These are phyloP conservation scores for Glossophaga mutica DNA, from an alignment of 2,797 vertebrate genomes.

Conservation along the genomic window DNA sequence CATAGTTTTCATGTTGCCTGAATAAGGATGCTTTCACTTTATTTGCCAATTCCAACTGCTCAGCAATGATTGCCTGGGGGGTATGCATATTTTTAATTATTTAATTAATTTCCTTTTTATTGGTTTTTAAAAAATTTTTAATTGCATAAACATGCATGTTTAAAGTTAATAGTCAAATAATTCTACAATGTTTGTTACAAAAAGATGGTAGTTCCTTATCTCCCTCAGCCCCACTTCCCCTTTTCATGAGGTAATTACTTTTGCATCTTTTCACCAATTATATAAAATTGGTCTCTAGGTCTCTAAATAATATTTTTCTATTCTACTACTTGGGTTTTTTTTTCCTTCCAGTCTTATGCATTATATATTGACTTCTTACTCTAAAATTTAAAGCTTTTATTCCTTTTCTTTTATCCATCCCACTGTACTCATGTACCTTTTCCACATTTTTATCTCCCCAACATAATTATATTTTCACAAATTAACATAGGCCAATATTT, in stretches of 20 bases:
- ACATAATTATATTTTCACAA: conserved; percentile 9
- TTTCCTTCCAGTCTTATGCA: neutral
- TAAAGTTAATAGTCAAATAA: conserved; percentile 59
- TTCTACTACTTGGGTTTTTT: neutral
- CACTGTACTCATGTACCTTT: neutral
- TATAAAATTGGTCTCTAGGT: conserved; percentile 33
- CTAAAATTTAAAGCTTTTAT: conserved; percentile 43
- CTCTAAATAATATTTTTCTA: neutral
- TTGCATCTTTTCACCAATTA: conserved; percentile 31
- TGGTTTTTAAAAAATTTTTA: conserved; percentile 31
- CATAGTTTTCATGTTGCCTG: neutral
- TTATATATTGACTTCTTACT: conserved; percentile 47
- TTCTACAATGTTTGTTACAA: conserved; percentile 44
- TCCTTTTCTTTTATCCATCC: conserved; percentile 7
- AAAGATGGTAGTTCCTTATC: conserved; percentile 24
- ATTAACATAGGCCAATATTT: conserved; percentile 25
- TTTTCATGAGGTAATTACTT: conserved; percentile 45
- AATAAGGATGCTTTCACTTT: neutral
- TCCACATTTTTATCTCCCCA: conserved; percentile 16
- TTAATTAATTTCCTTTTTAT: conserved; percentile 59
- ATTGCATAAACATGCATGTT: conserved; percentile 45
- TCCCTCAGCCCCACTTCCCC: neutral
- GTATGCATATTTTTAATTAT: conserved; percentile 37
- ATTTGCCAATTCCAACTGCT: conserved; percentile 26
- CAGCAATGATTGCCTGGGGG: conserved; percentile 1